phyloP scores from a whole-genome alignment of 37 sponge, comb jelly and placozoan genomes.

The Theonella swinhoei region DNA sequence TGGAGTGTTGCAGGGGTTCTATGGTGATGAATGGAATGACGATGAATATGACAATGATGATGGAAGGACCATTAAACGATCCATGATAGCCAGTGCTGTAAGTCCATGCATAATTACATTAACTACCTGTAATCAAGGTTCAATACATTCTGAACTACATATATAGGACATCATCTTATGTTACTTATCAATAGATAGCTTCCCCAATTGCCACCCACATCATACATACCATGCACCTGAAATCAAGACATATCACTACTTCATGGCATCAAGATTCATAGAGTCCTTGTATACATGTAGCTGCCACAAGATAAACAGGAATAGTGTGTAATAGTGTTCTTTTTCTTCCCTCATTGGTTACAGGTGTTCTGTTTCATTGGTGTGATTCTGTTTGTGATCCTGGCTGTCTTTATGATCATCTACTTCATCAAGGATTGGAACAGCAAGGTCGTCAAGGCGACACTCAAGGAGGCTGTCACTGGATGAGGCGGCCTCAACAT shows the following conservation, averaged over 20 bases:
- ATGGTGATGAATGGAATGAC: constrained; percentile 8
- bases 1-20: background rate
- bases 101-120: background rate
- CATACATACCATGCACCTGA: too few species aligned
- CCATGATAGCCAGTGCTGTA: constrained; percentile 9
- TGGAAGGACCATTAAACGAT: background rate
- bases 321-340: too few species aligned
- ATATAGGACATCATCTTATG: too few species aligned
- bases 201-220: too few species aligned
- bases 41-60: background rate
- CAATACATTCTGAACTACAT: too few species aligned
- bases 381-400: background rate
- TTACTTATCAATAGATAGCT: too few species aligned
- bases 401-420: constrained; percentile 15
- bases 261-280: too few species aligned
- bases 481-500: too few species aligned
- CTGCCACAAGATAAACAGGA: too few species aligned
- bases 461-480: constrained; percentile 47
- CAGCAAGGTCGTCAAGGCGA: constrained; percentile 51
- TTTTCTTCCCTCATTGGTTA: background rate
- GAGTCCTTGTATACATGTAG: too few species aligned
- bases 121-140: too few species aligned
- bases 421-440: constrained; percentile 51
- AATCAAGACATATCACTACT: too few species aligned
- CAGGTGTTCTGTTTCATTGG: constrained; percentile 36